Evolutionary conservation across 2,797 vertebrate genomes (phyloP).

Genomic region (Danio albolineatus): DNA sequence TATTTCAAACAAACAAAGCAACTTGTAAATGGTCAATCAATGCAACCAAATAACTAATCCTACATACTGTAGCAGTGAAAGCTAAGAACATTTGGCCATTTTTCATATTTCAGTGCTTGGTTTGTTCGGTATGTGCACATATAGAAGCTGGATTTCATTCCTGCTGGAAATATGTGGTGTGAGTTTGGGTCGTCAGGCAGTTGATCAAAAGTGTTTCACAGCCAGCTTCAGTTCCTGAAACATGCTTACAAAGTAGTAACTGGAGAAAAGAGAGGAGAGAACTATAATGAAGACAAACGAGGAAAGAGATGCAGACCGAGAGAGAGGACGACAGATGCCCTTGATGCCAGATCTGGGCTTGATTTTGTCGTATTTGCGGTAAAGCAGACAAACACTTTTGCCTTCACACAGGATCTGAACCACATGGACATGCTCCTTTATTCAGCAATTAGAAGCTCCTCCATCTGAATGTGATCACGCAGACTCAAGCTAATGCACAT

Average conservation of each 20-base stretch:
- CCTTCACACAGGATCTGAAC: conserved; percentile 65
- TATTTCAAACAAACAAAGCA: too few species aligned
- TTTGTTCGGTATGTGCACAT: neutral
- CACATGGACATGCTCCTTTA: conserved; percentile 67
- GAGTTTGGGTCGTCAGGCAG: neutral
- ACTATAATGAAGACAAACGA: conserved; percentile 53
- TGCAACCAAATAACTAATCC: neutral
- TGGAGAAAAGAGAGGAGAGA: conserved; percentile 35
- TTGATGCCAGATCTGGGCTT: conserved; percentile 45
- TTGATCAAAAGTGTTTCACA: conserved; percentile 27
- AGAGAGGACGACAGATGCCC: conserved; percentile 22
- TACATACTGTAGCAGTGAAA: neutral
- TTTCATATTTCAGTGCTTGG: neutral
- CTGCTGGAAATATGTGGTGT: neutral
- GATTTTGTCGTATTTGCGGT: conserved; percentile 28
- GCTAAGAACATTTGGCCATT: neutral
- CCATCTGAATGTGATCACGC: conserved; percentile 31
- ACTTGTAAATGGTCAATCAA: neutral
- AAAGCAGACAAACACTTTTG: conserved; percentile 28
- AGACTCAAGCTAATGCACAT: conserved; percentile 18
- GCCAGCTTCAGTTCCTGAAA: neutral
- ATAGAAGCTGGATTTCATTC: neutral
- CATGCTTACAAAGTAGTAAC: conserved; percentile 28
- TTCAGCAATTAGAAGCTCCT: conserved; percentile 61
- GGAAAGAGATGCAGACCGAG: neutral